Percentiles rank a stretch among this genome's conserved stretches.
These are phyloP conservation scores for Zaprionus africanus DNA, from an alignment of 1,140 invertebrate species.

Conservation along the genomic window DNA sequence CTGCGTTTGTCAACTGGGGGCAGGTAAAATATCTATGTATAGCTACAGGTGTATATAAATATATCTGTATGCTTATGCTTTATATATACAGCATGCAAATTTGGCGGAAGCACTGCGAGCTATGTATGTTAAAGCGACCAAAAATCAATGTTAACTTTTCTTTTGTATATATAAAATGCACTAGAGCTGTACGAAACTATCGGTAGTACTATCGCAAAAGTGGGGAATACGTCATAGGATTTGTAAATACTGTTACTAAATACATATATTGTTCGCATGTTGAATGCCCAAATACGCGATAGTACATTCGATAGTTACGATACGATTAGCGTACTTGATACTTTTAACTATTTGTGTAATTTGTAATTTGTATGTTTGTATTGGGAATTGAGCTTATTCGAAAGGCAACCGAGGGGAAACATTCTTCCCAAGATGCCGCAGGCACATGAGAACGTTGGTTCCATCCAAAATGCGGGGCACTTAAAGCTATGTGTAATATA, in stretches of 20 bases:
- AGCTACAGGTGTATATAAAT: slow-evolving; percentile 12
- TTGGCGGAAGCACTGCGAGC: slow-evolving; percentile 36
- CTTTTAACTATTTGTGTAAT: slow-evolving; percentile 4
- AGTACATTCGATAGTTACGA: background rate
- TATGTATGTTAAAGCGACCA: slow-evolving; percentile 24
- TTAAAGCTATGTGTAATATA: slow-evolving; percentile 41
- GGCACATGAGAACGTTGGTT: slow-evolving; percentile 33
- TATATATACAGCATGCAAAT: slow-evolving; percentile 42
- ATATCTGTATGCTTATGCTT: slow-evolving; percentile 18
- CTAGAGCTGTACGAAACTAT: background rate
- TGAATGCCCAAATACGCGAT: background rate
- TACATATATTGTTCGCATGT: background rate
- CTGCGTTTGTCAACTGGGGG: slow-evolving; percentile 46
- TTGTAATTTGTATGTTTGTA: slow-evolving; percentile 11
- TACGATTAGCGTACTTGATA: background rate
- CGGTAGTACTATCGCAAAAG: background rate
- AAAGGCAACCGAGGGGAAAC: slow-evolving; percentile 57
- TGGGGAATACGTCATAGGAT: background rate
- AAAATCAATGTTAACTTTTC: slow-evolving; percentile 40
- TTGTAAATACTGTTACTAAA: background rate
- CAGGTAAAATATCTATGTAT: slow-evolving; percentile 20
- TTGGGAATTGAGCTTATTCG: slow-evolving; percentile 72
- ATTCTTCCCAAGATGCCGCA: slow-evolving; percentile 9
- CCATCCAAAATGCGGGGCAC: slow-evolving; percentile 25
- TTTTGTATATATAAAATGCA: slow-evolving; percentile 6